Evolutionary conservation across 2,113 vertebrate species (phyloP), one percentile per base, ranked within the genome.

Genomic region (Calidris pygmaea): DNA sequence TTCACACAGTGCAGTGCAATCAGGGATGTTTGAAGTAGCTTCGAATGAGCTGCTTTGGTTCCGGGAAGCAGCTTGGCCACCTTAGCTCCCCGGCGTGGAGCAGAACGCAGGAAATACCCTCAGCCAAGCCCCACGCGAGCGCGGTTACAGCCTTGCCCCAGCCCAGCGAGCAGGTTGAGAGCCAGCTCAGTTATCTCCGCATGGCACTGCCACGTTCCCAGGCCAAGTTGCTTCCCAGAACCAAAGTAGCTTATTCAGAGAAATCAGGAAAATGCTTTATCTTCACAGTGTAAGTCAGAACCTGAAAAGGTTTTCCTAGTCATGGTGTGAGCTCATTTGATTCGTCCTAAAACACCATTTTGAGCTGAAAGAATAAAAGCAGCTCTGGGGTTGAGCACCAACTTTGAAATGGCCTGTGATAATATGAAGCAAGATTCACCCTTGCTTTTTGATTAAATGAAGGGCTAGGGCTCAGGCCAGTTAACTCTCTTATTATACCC

Each of bases 91-190:
- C 3, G 4, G 23, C 0, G 1, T 7, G 14, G 52, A 95, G 50
- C 60, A 56, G 68, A 71, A 50, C 1, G 1, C 30, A n/a, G 55
- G 47, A 35, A 65, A 56, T 4, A 34, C 8, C 68, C 50, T 53
- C 3, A 2, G 83, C 55, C 73, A 67, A 73, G 39, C 6, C 29
- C 56, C 16, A 0, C 4, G 41, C 1, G 2, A 73, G n/a, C 2
- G 2, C 8, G 4, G 55, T 20, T 15, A 22, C 16, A 34, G 58
- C 11, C 75, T 71, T 85, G 66, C 21, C 56, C 35, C 68, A 67
- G 41, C 65, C 23, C 37, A 55, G 68, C 0, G 0, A 50, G 60
- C 56, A 72, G 55, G 26, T 35, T 67, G 55, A 68, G 76, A 72
- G 47, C 35, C 70, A 63, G 68, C 45, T 68, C 72, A 27, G 32